phyloP scores from a whole-genome alignment of 2,888 invertebrate genomes.

The Ormyrus pomaceus region DNA sequence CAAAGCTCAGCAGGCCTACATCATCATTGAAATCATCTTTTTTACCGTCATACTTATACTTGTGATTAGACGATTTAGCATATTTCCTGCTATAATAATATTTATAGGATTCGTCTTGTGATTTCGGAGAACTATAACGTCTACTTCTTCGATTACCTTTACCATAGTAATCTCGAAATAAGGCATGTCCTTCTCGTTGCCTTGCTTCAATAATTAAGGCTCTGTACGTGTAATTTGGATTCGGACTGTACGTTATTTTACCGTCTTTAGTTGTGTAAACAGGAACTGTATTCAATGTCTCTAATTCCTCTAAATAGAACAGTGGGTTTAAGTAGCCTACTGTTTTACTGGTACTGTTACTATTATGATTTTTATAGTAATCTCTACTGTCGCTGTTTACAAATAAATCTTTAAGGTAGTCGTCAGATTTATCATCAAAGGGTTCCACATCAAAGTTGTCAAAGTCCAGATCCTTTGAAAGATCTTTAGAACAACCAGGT shows the following conservation, averaged over 20 bases:
- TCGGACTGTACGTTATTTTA: conserved; percentile 73
- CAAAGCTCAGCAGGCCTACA: conserved; percentile 36
- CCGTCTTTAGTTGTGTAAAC: conserved; percentile 74
- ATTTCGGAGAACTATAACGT: conserved; percentile 36
- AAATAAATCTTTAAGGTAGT: conserved; percentile 40
- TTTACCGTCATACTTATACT: conserved; percentile 28
- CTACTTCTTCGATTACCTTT: conserved; percentile 20
- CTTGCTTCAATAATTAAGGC: conserved; percentile 68
- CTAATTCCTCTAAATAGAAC: conserved; percentile 65
- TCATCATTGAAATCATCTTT: conserved; percentile 28
- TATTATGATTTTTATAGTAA: conserved; percentile 25
- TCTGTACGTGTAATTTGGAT: conserved; percentile 69
- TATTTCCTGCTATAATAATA: conserved; percentile 28
- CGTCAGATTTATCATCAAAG: conserved; percentile 56
- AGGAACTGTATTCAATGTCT: conserved; percentile 70
- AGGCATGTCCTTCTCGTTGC: conserved; percentile 60
- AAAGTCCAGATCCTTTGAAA: conserved; percentile 62
- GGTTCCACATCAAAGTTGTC: conserved; percentile 65
- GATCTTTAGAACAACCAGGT: conserved; percentile 58
- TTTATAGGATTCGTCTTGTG: conserved; percentile 26
- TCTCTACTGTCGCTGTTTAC: conserved; percentile 22
- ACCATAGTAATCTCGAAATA: conserved; percentile 48
- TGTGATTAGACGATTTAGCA: conserved; percentile 35
- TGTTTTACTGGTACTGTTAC: conserved; percentile 28
- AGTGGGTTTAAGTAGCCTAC: conserved; percentile 66